phyloP scores from a whole-genome alignment of 2,888 invertebrate species.

The Chironomus riparius region DNA sequence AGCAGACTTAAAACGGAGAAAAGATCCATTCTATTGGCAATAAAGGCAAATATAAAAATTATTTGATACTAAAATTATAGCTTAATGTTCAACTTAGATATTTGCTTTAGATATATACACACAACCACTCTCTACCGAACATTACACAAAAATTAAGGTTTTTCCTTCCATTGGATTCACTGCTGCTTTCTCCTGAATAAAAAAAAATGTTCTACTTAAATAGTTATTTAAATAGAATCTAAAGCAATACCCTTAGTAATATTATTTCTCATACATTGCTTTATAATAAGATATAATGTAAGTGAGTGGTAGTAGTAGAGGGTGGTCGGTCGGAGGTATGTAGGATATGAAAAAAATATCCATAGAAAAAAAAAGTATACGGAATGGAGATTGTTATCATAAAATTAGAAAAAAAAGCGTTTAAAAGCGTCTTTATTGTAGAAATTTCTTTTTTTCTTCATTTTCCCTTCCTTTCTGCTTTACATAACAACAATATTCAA shows the following conservation, averaged over 20 bases:
- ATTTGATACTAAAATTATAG: slow-evolving; percentile 27
- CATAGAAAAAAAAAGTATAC: not conserved
- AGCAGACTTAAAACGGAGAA: not conserved
- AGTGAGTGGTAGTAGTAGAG: not conserved
- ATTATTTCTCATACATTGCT: too few species aligned
- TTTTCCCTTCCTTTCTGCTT: not conserved
- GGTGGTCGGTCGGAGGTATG: not conserved
- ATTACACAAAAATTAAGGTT: slow-evolving; percentile 26
- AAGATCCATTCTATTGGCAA: slow-evolving; percentile 26
- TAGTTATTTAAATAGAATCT: slow-evolving; percentile 23
- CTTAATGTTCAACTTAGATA: slow-evolving; percentile 25
- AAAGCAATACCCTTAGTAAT: not conserved
- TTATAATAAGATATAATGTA: not conserved
- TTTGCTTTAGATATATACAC: slow-evolving; percentile 14
- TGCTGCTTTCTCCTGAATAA: not conserved
- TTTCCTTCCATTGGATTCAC: not conserved
- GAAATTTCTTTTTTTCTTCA: not conserved
- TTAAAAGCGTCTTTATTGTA: slow-evolving; percentile 27
- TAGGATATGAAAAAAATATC: not conserved
- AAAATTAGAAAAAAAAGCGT: slow-evolving; percentile 28
- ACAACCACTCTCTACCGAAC: not conserved
- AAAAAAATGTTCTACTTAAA: not conserved
- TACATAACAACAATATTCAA: not conserved
- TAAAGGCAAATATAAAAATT: slow-evolving; percentile 28
- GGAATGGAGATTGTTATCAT: slow-evolving; percentile 22